Conservation (phyloP, 2,888 invertebrate species). For the Lasiommata megera region DNA sequence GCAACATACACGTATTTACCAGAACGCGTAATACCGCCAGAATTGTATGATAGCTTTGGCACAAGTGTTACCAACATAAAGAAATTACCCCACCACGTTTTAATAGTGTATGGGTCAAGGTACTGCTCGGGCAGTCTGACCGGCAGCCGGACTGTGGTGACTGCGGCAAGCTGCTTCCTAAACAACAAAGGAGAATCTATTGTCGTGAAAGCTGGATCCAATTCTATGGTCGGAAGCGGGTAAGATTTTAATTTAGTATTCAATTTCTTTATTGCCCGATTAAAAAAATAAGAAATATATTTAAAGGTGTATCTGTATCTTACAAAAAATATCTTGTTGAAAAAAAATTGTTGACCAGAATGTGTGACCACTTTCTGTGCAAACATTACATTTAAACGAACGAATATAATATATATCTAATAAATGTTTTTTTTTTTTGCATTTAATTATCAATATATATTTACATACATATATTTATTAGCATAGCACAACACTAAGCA, state of each 20-base stretch:
- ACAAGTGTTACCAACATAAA: conserved; percentile 26
- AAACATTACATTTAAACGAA: too few relatives aligned
- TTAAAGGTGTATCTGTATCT: too few relatives aligned
- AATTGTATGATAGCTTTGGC: conserved; percentile 7
- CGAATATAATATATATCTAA: too few relatives aligned
- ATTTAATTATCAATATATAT: too few relatives aligned
- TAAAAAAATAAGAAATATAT: too few relatives aligned
- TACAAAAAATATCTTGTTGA: too few relatives aligned
- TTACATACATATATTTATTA: too few relatives aligned
- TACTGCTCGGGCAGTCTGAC: conserved; percentile 65
- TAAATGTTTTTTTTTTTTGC: too few relatives aligned
- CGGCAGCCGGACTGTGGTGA: conserved; percentile 53
- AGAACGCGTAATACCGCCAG: conserved; percentile 9
- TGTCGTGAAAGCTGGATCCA: conserved; percentile 55
- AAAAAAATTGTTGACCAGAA: too few relatives aligned
- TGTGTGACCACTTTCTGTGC: too few relatives aligned
- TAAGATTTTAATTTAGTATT: conserved; percentile 18
- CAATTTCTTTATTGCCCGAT: too few relatives aligned
- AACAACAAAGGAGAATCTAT: conserved; percentile 33
- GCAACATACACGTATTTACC: conserved; percentile 30
- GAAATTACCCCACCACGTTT: conserved; percentile 53
- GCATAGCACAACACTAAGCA: too few relatives aligned
- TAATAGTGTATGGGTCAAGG: conserved; percentile 50
- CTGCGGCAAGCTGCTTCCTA: conserved; percentile 58
- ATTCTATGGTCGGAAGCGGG: conserved; percentile 40